Evolutionary conservation across 2,888 invertebrate species (phyloP), one percentile per base, ranked within the genome.

Genomic region (Exephanes ischioxanthus): DNA sequence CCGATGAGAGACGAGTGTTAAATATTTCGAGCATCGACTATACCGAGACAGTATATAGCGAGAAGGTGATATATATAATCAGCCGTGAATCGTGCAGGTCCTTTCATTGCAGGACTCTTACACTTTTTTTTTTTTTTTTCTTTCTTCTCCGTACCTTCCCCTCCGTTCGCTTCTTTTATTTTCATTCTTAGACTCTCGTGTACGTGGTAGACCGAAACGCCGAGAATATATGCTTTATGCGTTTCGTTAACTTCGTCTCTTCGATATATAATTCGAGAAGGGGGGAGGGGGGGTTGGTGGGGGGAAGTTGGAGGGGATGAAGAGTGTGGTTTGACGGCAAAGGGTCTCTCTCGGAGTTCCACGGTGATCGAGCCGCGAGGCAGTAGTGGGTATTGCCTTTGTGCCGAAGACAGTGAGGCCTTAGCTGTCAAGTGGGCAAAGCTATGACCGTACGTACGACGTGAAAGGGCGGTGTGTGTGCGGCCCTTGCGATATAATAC

Each of bases 351-450:
- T 66, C 66, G 37, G 75, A 63, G 63, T 41, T 51, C 63, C 48
- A 63, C 63, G 51, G 75, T 68, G 41, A 30, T 30, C 22, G 61
- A 30, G 61, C 61, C 48, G 70, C 55, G 48, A 67, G 30, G 53
- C 55, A 30, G 70, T 78, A 79, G 75, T 78, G 41, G 51, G 86
- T 81, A 79, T 85, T 83, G 87, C 87, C 88, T 89, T 89, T 89
- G 89, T 89, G 89, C 82, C 81, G 84, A 87, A 88, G 88, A 87
- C 88, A 88, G 86, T 88, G 88, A 4, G 45, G 87, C 87, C 86
- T 88, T 89, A 88, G 88, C 88, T 89, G 89, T 89, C 89, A 88
- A 89, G 88, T 88, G 88, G 86, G 82, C 82, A 82, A 76, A 77
- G 77, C 82, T 76, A 82, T 85, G 76, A 14, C 66, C 73, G 82